Evolutionary conservation across 2,797 vertebrate species (phyloP).

Genomic region (Anabacerthia variegaticeps): DNA sequence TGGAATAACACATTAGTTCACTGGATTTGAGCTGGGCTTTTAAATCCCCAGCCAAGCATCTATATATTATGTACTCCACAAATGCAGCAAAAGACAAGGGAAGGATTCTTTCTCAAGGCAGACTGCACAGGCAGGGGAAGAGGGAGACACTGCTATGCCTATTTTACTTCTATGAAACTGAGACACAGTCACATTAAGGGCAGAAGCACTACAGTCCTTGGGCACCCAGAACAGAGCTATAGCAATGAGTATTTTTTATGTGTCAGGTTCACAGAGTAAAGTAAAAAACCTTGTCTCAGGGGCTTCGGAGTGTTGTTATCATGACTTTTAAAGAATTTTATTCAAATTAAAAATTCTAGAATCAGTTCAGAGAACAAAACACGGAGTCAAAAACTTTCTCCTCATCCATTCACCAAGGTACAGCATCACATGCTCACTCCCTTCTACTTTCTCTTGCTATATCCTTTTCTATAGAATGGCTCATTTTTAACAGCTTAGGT

Average conservation of each 20-base stretch:
- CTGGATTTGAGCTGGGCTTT: not conserved
- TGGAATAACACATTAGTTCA: constrained; percentile 10
- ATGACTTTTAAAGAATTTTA: not conserved
- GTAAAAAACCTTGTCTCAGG: not conserved
- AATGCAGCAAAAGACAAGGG: not conserved
- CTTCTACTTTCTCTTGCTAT: not conserved
- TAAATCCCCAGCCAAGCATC: not conserved
- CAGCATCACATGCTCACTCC: not conserved
- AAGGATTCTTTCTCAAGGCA: not conserved
- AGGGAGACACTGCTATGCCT: not conserved
- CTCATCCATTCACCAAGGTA: not conserved
- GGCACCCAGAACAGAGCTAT: not conserved
- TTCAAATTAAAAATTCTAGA: not conserved
- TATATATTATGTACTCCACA: not conserved
- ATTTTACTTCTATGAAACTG: not conserved
- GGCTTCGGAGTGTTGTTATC: not conserved
- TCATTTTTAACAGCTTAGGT: not conserved
- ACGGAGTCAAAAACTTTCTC: not conserved
- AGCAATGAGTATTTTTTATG: not conserved
- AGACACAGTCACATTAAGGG: not conserved
- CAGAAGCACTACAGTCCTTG: not conserved
- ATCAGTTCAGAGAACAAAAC: not conserved
- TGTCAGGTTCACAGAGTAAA: not conserved
- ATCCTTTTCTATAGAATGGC: not conserved
- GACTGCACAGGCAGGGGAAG: not conserved